Conservation (phyloP, 53 echinoderm and acorn worm genomes). For the Glandiceps talaboti region DNA sequence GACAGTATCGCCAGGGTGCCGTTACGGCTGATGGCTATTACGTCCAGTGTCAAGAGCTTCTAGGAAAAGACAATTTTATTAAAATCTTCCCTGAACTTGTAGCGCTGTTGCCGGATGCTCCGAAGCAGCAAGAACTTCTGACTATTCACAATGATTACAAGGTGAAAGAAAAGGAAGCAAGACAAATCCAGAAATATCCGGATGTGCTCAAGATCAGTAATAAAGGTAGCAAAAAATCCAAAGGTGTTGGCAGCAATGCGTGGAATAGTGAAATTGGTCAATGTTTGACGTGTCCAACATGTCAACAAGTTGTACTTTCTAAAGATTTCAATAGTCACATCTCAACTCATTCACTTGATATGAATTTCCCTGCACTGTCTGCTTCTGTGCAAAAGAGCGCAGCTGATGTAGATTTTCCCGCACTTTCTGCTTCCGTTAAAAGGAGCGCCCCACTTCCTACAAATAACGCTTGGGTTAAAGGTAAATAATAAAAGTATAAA, state of each 20-base stretch:
- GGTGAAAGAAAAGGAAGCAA: neutral
- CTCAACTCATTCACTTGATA: conserved; percentile 28
- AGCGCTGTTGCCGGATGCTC: conserved; percentile 60
- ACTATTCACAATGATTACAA: conserved; percentile 40
- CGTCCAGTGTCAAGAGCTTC: conserved; percentile 32
- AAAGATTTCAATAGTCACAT: conserved; percentile 50
- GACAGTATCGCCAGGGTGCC: conserved; percentile 41
- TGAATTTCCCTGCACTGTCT: conserved; percentile 62
- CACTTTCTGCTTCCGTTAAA: conserved; percentile 15
- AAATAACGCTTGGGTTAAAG: conserved; percentile 11
- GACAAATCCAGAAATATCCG: conserved; percentile 14
- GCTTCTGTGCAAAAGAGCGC: too few relatives aligned
- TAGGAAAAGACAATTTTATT: conserved; percentile 53
- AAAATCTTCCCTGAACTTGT: conserved; percentile 76
- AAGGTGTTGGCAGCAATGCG: conserved; percentile 14
- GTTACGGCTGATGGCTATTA: conserved; percentile 49
- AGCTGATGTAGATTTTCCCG: conserved; percentile 42
- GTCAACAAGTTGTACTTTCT: conserved; percentile 35
- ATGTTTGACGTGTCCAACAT: conserved; percentile 33
- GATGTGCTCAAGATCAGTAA: conserved; percentile 39
- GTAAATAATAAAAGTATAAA: too few relatives aligned
- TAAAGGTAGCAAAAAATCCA: conserved; percentile 15
- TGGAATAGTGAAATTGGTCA: conserved; percentile 15
- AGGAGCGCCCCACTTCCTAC: conserved; percentile 16
- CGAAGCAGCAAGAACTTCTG: conserved; percentile 75